Base-by-base conservation (phyloP, 1,140 invertebrate genomes). In the Elysia chlorotica region DNA sequence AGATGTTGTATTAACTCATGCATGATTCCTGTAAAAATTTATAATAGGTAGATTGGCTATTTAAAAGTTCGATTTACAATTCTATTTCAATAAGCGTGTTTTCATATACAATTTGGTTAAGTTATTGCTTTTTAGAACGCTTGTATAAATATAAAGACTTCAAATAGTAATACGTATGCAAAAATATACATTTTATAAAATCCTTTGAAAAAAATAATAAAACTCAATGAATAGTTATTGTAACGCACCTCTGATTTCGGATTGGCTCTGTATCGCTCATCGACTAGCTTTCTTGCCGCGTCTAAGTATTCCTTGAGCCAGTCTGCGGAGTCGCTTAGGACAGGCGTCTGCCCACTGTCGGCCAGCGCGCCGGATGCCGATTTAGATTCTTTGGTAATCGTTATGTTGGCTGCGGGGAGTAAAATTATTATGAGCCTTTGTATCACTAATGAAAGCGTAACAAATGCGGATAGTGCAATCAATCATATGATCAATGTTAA, bases 281-380 rank as follows among this genome's bases (percentile, higher is more conserved):
- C 56, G 23, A 57, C 21, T 6, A 23, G 21, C 30, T 57, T 57
- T 23, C 23, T 57, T 10, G 56, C 56, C 56, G 21, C 30, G 21
- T 57, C 56, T 23, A 57, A 57, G 23, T 57, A 57, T 28, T 57
- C 56, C 30, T 57, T 57, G 6, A 57, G 56, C 56, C 56, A 57
- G 23, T 57, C 30, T 57, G 21, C 56, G 6, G 56, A 57, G 5
- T 6, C 5, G 23, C 56, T 57, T 28, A 57, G 23, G 56, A 57
- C 56, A 21, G 30, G 30, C 6, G 21, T 28, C 5, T 28, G 21
- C 6, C 56, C 30, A n/a, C n/a, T n/a, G n/a, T n/a, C n/a, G n/a
- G n/a, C n/a, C n/a, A n/a, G n/a, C n/a, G n/a, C n/a, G n/a, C n/a
- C n/a, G n/a, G n/a, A n/a, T n/a, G n/a, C n/a, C n/a, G n/a, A n/a